Evolutionary conservation across 1,140 invertebrate species (phyloP).

Genomic region (Cardiocondyla obscurior): DNA sequence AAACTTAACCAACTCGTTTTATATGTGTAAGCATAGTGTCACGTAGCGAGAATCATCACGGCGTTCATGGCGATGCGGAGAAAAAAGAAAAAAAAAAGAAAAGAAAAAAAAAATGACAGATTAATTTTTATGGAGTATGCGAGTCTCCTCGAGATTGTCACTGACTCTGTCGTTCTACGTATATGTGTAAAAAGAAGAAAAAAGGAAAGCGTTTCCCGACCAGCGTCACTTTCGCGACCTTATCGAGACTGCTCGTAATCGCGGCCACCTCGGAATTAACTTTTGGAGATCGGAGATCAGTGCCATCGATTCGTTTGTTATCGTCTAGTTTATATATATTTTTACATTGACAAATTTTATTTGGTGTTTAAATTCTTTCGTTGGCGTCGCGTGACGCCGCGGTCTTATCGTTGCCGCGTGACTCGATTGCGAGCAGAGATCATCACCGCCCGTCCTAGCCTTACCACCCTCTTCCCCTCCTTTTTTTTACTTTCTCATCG

Average conservation of each 20-base stretch:
- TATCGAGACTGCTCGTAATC: constrained; percentile 60
- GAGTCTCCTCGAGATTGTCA: constrained; percentile 47
- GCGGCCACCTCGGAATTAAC: constrained; percentile 56
- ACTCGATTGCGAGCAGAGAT: constrained; percentile 62
- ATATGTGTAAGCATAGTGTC: constrained; percentile 76
- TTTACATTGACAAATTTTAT: constrained; percentile 50
- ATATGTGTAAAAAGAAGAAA: background rate
- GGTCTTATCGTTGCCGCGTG: constrained; percentile 46
- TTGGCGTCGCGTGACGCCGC: constrained; percentile 1
- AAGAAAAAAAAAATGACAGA: constrained; percentile 20
- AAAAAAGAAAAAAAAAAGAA: too few relatives aligned
- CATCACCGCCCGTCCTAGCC: constrained; percentile 16
- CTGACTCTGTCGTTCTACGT: constrained; percentile 22
- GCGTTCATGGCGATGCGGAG: constrained; percentile 43
- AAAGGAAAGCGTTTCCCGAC: constrained; percentile 23
- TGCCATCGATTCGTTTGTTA: constrained; percentile 28
- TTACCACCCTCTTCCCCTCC: background rate
- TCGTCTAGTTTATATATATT: constrained; percentile 35
- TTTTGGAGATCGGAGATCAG: constrained; percentile 32
- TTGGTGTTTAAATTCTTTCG: background rate
- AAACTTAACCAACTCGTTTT: constrained; percentile 75
- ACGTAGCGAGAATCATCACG: constrained; percentile 66
- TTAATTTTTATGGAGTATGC: constrained; percentile 28
- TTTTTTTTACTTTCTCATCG: constrained; percentile 59
- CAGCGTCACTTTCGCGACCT: constrained; percentile 29